These are phyloP conservation scores for Sesia apiformis DNA, from an alignment of 2,888 invertebrate species.

Conservation along the genomic window DNA sequence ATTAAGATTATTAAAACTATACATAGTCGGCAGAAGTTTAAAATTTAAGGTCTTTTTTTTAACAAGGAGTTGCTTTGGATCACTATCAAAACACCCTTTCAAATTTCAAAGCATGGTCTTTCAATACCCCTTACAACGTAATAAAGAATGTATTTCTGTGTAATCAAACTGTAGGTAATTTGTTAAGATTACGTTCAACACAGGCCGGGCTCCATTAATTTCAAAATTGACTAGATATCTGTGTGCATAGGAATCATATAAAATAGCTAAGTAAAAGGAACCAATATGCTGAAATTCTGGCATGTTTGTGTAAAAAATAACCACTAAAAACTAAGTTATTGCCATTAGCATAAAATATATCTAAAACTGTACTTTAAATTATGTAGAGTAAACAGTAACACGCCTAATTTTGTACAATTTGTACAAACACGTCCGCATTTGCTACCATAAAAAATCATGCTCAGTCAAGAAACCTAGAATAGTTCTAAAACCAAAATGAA, in stretches of 20 bases:
- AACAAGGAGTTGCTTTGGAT: too few species aligned
- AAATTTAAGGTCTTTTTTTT: too few species aligned
- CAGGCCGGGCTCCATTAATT: conserved; percentile 53
- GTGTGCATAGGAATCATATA: conserved; percentile 72
- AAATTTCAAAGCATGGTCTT: too few species aligned
- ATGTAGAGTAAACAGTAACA: conserved; percentile 61
- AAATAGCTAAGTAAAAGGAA: conserved; percentile 69
- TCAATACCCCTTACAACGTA: too few species aligned
- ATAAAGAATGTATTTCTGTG: conserved; percentile 54
- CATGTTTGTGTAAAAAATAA: conserved; percentile 54
- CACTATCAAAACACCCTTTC: too few species aligned
- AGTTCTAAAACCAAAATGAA: conserved; percentile 17
- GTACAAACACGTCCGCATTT: conserved; percentile 55
- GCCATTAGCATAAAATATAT: conserved; percentile 56
- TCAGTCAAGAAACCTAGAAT: conserved; percentile 43
- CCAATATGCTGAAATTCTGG: conserved; percentile 67
- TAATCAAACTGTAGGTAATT: conserved; percentile 38
- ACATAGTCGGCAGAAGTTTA: too few species aligned
- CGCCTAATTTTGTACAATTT: conserved; percentile 64
- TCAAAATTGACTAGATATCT: conserved; percentile 74
- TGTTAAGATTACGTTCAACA: conserved; percentile 27
- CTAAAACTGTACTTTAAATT: conserved; percentile 62
- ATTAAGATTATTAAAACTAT: too few species aligned
- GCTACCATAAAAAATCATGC: conserved; percentile 39
- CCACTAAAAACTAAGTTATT: conserved; percentile 51